Conservation (phyloP, 1,140 invertebrate genomes). For the Belonocnema kinseyi region DNA sequence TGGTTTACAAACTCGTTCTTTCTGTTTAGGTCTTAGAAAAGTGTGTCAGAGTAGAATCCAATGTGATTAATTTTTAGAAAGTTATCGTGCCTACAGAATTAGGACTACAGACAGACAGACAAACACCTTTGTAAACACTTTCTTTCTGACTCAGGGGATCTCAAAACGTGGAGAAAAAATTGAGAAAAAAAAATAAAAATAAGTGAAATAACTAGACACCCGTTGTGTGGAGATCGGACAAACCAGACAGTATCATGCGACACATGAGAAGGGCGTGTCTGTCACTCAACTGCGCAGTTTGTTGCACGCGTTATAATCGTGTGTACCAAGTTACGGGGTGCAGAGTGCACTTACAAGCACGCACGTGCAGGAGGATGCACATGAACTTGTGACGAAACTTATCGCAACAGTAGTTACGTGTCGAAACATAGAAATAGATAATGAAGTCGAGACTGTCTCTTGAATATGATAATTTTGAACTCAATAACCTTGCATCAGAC, state of each 20-base stretch:
- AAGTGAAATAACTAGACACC: conserved; percentile 42
- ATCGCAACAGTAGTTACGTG: conserved; percentile 13
- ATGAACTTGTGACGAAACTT: conserved; percentile 27
- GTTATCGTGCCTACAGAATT: too few species aligned
- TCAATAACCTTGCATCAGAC: conserved; percentile 5
- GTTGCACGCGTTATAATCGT: conserved; percentile 68
- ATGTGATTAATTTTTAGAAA: too few species aligned
- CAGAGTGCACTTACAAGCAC: conserved; percentile 39
- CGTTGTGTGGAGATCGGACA: conserved; percentile 53
- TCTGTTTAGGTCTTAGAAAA: too few species aligned
- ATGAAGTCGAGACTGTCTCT: conserved; percentile 5
- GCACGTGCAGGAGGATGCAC: conserved; percentile 22
- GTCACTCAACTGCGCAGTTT: conserved; percentile 72
- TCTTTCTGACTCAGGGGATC: too few species aligned
- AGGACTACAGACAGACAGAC: too few species aligned
- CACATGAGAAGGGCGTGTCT: conserved; percentile 72
- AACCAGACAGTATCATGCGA: conserved; percentile 65
- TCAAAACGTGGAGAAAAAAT: too few species aligned
- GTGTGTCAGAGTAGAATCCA: too few species aligned
- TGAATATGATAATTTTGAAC: background rate
- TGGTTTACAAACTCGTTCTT: too few species aligned
- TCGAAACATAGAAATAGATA: conserved; percentile 23
- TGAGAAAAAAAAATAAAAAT: background rate
- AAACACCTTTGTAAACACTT: too few species aligned
- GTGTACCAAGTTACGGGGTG: conserved; percentile 38